These are phyloP conservation scores for Turritopsis rubra DNA, from an alignment of 30 jellyfish, hydroid and myxozoan genomes.

Conservation along the genomic window DNA sequence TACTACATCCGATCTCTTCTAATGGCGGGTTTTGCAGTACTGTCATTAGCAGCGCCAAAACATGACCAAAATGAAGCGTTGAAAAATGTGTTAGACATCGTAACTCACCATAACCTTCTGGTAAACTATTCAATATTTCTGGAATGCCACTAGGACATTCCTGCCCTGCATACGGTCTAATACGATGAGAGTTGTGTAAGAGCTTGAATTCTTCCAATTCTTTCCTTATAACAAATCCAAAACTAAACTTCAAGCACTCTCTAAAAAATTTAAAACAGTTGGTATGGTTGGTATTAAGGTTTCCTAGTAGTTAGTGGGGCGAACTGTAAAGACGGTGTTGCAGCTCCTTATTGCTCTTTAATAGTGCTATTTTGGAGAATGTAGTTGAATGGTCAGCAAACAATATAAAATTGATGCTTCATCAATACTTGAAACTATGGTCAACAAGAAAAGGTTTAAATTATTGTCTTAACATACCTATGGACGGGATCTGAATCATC, in stretches of 20 bases:
- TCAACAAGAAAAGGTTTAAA: not conserved
- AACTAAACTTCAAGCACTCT: constrained; percentile 12
- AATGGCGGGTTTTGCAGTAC: not conserved
- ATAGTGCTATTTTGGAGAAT: not conserved
- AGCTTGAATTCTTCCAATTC: constrained; percentile 1
- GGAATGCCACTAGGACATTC: constrained; percentile 18
- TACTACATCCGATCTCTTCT: not conserved
- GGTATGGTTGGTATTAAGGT: not conserved
- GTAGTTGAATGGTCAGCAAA: not conserved
- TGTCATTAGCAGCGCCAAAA: not conserved
- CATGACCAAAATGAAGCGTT: not conserved
- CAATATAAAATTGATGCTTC: not conserved
- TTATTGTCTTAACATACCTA: not conserved
- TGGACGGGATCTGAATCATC: constrained; percentile 13
- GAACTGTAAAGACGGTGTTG: not conserved
- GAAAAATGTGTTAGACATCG: not conserved
- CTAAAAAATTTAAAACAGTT: not conserved
- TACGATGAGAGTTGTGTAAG: constrained; percentile 15
- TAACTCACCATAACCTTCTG: constrained; percentile 17
- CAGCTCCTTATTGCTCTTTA: not conserved
- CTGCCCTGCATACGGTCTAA: not conserved
- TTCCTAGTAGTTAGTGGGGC: not conserved
- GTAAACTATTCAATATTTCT: not conserved
- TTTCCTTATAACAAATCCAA: not conserved
- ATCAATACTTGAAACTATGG: not conserved